These are phyloP conservation scores for Drosophila flavopinicola DNA, from an alignment of 2,888 invertebrate genomes.

Conservation along the genomic window DNA sequence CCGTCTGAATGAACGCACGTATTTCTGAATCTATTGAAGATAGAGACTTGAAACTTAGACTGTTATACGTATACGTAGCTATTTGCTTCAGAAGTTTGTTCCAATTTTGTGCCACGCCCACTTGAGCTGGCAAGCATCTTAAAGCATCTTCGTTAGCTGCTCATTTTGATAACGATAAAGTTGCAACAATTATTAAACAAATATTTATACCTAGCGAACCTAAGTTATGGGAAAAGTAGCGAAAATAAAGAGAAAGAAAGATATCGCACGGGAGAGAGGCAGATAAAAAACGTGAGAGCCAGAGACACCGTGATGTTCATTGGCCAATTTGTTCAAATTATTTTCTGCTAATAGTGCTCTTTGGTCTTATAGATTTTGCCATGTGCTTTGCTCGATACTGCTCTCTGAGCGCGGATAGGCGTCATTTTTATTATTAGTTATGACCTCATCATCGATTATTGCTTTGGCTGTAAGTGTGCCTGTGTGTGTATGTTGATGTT, in stretches of 20 bases:
- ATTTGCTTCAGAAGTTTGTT: no score
- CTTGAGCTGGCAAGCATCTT: no score
- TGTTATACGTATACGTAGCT: no score
- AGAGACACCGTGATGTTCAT: conserved; percentile 29
- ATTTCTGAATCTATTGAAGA: no score
- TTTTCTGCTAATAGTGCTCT: conserved; percentile 34
- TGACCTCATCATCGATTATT: conserved; percentile 85
- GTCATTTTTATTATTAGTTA: conserved; percentile 85
- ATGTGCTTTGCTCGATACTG: conserved; percentile 34
- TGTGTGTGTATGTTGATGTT: conserved; percentile 61
- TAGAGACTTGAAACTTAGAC: no score
- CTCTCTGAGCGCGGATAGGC: conserved; percentile 37
- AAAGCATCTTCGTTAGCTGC: no score
- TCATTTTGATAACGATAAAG: conserved; percentile 49
- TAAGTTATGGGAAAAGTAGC: no score
- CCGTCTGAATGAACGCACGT: no score
- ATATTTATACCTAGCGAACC: no score
- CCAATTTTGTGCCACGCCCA: no score
- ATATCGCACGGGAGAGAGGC: not conserved
- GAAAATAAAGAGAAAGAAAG: conserved; percentile 5
- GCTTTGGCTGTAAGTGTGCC: conserved; percentile 63
- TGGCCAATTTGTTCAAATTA: no score
- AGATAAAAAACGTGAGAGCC: conserved; percentile 1
- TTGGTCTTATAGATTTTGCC: conserved; percentile 32
- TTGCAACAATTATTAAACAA: conserved; percentile 55